Percentiles rank a stretch among this genome's conserved stretches.
Evolutionary conservation across 2,113 vertebrate species (phyloP).

Genomic region (Pangasianodon hypophthalmus): DNA sequence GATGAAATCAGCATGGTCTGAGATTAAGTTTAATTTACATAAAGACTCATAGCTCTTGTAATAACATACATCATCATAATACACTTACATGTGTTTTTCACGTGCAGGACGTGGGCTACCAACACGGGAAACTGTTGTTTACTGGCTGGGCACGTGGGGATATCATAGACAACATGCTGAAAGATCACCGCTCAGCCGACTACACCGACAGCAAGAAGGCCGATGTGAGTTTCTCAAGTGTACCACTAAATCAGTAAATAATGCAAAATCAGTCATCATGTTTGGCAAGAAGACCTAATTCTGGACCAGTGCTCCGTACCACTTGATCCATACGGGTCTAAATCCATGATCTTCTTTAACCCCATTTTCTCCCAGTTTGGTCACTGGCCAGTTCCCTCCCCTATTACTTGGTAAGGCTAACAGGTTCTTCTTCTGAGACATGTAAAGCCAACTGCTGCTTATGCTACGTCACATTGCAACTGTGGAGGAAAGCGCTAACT

Average conservation of each 20-base stretch:
- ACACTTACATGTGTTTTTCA: neutral
- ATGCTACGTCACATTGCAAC: neutral
- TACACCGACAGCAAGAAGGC: conserved; percentile 86
- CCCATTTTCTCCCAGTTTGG: neutral
- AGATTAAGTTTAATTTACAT: neutral
- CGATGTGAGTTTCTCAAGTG: conserved; percentile 76
- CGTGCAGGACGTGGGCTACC: conserved; percentile 87
- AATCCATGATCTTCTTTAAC: neutral
- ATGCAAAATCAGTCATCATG: neutral
- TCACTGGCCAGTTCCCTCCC: neutral
- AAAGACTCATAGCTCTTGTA: neutral
- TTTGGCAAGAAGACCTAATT: neutral
- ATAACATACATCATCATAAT: neutral
- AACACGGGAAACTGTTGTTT: conserved; percentile 89
- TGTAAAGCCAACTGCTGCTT: neutral
- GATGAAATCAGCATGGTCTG: neutral
- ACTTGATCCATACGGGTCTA: neutral
- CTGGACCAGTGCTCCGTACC: neutral
- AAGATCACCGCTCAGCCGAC: conserved; percentile 84
- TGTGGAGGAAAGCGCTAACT: neutral
- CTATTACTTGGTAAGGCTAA: neutral
- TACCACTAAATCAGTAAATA: neutral
- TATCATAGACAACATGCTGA: conserved; percentile 91
- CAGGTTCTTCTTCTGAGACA: neutral
- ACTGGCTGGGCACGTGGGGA: conserved; percentile 87